A percentile compares a stretch with the other conserved stretches of the same genome.
Evolutionary conservation across 1,140 invertebrate genomes (phyloP).

Genomic region (Macrostomum lignano): DNA sequence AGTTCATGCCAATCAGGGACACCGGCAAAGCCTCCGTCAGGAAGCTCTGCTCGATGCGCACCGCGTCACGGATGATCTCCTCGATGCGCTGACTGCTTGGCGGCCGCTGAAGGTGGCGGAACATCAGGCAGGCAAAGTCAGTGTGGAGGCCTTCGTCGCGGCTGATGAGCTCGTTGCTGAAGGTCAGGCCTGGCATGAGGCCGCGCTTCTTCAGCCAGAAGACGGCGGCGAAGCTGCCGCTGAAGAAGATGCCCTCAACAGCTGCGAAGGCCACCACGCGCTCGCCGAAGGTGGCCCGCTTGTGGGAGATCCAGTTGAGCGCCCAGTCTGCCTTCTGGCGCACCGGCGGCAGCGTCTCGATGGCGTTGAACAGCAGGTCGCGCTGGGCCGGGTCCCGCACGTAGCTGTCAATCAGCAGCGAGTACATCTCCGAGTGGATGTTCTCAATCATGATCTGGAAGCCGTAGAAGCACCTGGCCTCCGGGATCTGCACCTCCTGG

Average conservation of each 20-base stretch:
- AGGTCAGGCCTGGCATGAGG: slow-evolving; percentile 88
- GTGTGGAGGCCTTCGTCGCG: slow-evolving; percentile 92
- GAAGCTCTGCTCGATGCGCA: slow-evolving; percentile 85
- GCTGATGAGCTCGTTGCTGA: slow-evolving; percentile 93
- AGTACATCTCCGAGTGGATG: slow-evolving; percentile 98
- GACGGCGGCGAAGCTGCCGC: slow-evolving; percentile 87
- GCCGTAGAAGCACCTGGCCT: slow-evolving; percentile 90
- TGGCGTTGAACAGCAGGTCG: too few relatives aligned
- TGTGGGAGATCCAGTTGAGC: slow-evolving; percentile 55
- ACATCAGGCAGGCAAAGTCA: slow-evolving; percentile 94
- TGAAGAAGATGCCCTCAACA: slow-evolving; percentile 79
- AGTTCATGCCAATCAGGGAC: slow-evolving; percentile 87
- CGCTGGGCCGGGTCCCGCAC: too few relatives aligned
- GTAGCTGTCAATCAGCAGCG: slow-evolving; percentile 82
- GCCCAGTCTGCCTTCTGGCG: slow-evolving; percentile 98
- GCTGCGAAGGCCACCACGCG: slow-evolving; percentile 84
- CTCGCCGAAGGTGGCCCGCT: slow-evolving; percentile 58
- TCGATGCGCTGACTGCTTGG: slow-evolving; percentile 34
- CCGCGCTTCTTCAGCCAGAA: slow-evolving; percentile 97
- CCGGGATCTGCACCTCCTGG: slow-evolving; percentile 80
- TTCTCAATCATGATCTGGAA: slow-evolving; percentile 99
- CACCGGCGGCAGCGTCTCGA: too few relatives aligned
- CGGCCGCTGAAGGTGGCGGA: slow-evolving; percentile 46
- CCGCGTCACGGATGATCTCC: slow-evolving; percentile 65
- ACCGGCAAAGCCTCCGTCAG: slow-evolving; percentile 76